Evolutionary conservation across 1,140 invertebrate genomes (phyloP).

Genomic region (Mya arenaria): DNA sequence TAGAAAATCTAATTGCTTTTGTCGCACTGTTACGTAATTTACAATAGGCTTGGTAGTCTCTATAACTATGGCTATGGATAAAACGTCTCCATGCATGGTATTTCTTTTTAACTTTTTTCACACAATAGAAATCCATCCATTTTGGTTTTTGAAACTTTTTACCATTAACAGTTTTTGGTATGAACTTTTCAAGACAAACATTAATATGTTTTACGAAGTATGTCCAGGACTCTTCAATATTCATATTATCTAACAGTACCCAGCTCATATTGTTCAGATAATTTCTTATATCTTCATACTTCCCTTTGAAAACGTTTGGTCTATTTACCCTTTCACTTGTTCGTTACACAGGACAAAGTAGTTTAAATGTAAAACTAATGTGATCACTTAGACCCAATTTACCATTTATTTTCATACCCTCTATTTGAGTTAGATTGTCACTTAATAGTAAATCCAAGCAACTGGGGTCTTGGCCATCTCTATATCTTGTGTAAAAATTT

Average conservation of each 20-base stretch:
- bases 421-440: neutral
- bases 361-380: neutral
- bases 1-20: neutral
- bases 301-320: neutral
- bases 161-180: neutral
- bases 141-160: neutral
- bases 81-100: neutral
- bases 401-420: neutral
- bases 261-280: neutral
- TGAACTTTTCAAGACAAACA: neutral
- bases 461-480: slow-evolving; percentile 4
- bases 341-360: neutral
- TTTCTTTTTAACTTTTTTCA: neutral
- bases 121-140: neutral
- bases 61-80: neutral
- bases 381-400: neutral
- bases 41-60: neutral
- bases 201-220: neutral
- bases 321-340: neutral
- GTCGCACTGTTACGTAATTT: neutral
- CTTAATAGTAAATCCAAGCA: neutral
- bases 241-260: neutral
- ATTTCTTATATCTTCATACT: neutral
- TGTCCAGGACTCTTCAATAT: neutral
- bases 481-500: slow-evolving; percentile 12